These are phyloP conservation scores for Melinaea marsaeus DNA, from an alignment of 2,888 invertebrate species.

Conservation along the genomic window DNA sequence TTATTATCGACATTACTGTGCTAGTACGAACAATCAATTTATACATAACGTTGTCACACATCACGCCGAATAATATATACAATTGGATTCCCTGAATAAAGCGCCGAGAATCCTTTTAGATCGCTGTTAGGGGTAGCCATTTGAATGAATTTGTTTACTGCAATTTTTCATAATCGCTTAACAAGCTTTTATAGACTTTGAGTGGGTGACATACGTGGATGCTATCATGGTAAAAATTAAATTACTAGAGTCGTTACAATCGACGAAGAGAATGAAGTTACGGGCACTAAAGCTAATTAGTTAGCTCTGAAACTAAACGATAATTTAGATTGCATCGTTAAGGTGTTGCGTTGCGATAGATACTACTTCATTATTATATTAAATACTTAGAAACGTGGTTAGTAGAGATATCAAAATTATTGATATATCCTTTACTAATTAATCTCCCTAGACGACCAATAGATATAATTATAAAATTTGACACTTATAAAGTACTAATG, in stretches of 20 bases:
- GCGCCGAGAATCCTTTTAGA: background rate
- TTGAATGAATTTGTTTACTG: background rate
- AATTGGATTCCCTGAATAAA: background rate
- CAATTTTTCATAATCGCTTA: conserved; percentile 35
- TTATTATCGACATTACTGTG: conserved; percentile 43
- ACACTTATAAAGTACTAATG: no score
- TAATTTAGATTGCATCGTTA: conserved; percentile 54
- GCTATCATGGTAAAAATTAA: conserved; percentile 52
- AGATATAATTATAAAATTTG: no score
- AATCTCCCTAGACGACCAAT: no score
- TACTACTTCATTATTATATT: no score
- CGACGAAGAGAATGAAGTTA: conserved; percentile 44
- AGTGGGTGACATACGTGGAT: conserved; percentile 33
- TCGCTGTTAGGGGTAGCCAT: background rate
- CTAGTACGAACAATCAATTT: conserved; percentile 40
- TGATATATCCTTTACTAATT: no score
- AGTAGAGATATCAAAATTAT: no score
- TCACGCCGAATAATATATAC: conserved; percentile 41
- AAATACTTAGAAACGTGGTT: no score
- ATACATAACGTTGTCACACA: conserved; percentile 46
- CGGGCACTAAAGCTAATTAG: conserved; percentile 63
- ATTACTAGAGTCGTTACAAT: conserved; percentile 54
- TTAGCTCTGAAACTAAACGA: conserved; percentile 61
- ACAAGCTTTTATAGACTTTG: conserved; percentile 45
- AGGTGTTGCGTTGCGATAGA: conserved; percentile 26